Conservation (phyloP, 2,888 invertebrate genomes). For the Catocala fraxini region DNA sequence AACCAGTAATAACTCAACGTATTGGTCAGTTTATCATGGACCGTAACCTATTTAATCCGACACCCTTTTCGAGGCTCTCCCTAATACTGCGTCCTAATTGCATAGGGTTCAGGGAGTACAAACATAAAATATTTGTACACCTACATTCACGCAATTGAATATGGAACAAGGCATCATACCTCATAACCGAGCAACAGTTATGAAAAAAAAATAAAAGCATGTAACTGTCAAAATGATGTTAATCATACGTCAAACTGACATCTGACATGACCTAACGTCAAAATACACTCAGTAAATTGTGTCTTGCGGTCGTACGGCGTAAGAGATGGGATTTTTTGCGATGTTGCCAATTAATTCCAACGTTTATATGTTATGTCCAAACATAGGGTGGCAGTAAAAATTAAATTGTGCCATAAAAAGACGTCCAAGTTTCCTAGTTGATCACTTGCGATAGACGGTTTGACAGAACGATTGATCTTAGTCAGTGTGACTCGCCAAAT, state of each 20-base stretch:
- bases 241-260: slow-evolving; percentile 27
- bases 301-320: too few relatives aligned
- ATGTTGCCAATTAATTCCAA: slow-evolving; percentile 17
- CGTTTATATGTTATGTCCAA: slow-evolving; percentile 14
- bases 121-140: too few relatives aligned
- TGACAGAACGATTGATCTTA: slow-evolving; percentile 49
- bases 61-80: too few relatives aligned
- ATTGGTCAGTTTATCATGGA: too few relatives aligned
- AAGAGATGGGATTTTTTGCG: slow-evolving; percentile 5
- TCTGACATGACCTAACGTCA: too few relatives aligned
- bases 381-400: slow-evolving; percentile 28
- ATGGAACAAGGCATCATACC: not conserved
- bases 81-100: too few relatives aligned
- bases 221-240: slow-evolving; percentile 12
- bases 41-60: too few relatives aligned
- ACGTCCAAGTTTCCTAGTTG: slow-evolving; percentile 37
- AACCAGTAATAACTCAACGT: too few relatives aligned
- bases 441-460: slow-evolving; percentile 33
- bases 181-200: not conserved
- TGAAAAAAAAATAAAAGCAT: not conserved
- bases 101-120: too few relatives aligned
- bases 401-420: slow-evolving; percentile 29
- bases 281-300: too few relatives aligned
- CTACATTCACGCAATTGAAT: not conserved
- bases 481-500: slow-evolving; percentile 35